Base-by-base conservation (phyloP, 2,113 vertebrate species). In the Sylvilagus bachmani region DNA sequence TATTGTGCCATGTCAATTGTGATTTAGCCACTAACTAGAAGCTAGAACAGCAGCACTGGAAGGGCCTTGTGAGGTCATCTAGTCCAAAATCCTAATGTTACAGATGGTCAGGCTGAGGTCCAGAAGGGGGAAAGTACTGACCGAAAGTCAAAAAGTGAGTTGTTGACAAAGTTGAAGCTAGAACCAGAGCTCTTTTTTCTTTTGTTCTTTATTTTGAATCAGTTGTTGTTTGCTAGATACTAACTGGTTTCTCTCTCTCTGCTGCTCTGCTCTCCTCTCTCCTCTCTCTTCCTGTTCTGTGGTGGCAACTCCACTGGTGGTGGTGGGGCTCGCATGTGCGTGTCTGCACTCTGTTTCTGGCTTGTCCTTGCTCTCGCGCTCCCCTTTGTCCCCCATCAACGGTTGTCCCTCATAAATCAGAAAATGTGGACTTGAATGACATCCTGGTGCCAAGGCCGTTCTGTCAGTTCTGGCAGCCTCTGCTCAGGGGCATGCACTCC, bases 391-490 rank as follows among this genome's bases (percentile, higher is more conserved):
- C 11, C 84, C 58, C 29, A 22, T 79, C 33, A 93, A 67, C 24
- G 55, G 1, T 0, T 95, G 31, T 80, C 61, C 67, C 51, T 96
- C 74, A 87, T 73, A 94, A 93, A 96, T 88, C 93, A 99, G 98
- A 97, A 92, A 98, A 96, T 92, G 51, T 96, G 92, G 97, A 98
- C 53, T 90, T 98, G 66, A 97, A 90, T 96, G 98, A 98, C 66
- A 87, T 98, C 90, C 94, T 70, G 97, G 95, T 99, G 77, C 99
- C 99, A 91, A 98, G 96, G 29, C 66, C 93, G 0, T 98, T 99
- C 96, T 98, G 99, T 94, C 98, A 98, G n/a, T 99, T 99, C 91
- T 99, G 99, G 99, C 99, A 99, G 89, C 99, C 99, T 9, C 98
- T 99, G 86, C 97, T 99, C 75, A 99, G 98, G 97, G 96, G 98